Percentiles rank a stretch among this genome's conserved stretches.
These are phyloP conservation scores for Diploptera punctata DNA, from an alignment of 2,888 invertebrate species.

Conservation along the genomic window DNA sequence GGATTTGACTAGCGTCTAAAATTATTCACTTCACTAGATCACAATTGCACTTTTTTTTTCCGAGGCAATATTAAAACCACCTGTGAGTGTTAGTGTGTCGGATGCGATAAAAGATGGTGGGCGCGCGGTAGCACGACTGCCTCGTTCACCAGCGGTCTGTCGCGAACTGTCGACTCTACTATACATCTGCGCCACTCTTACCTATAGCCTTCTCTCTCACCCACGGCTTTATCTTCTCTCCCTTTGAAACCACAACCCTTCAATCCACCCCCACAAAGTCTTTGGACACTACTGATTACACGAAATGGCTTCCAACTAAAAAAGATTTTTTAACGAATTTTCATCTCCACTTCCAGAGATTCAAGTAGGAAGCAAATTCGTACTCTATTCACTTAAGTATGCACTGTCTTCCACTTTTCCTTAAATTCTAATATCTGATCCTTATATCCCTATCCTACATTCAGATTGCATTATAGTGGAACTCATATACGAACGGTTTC, in stretches of 20 bases:
- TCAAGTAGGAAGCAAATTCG: too few relatives aligned
- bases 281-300: background rate
- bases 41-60: too few relatives aligned
- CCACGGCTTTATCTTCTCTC: background rate
- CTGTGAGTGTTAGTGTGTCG: background rate
- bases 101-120: too few relatives aligned
- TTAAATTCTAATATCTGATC: too few relatives aligned
- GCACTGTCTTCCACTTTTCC: too few relatives aligned
- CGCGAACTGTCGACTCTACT: background rate
- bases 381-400: too few relatives aligned
- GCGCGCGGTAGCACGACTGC: background rate
- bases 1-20: too few relatives aligned
- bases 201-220: background rate
- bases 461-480: too few relatives aligned
- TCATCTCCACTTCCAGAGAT: too few relatives aligned
- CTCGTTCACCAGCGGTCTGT: background rate
- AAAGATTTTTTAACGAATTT: background rate
- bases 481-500: too few relatives aligned
- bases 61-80: background rate
- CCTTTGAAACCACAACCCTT: background rate
- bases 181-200: background rate
- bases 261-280: background rate
- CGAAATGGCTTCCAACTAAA: background rate
- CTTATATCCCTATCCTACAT: too few relatives aligned
- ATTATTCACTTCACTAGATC: too few relatives aligned